Evolutionary conservation across 2,113 vertebrate species (phyloP), one percentile per base, ranked within the genome.

Genomic region (Myiopsitta monachus): DNA sequence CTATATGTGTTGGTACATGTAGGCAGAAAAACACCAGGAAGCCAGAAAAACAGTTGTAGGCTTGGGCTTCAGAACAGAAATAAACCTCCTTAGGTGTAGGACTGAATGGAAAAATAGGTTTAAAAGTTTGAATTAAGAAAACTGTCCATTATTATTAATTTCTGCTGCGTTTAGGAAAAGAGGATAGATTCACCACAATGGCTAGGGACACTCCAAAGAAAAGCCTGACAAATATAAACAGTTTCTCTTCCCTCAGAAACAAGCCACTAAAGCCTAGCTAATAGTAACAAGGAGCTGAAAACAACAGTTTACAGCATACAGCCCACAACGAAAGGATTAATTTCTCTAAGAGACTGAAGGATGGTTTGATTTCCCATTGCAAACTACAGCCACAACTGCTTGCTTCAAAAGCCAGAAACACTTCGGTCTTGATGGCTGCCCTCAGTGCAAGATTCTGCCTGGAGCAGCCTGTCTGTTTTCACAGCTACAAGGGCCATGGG

Each of bases 21-120:
- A 85, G 63, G 85, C 61, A 90, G 83, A 78, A 96, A 95, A 81
- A 5, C 88, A 83, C 46, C 61, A 92, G 92, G 83, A 96, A 90
- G 51, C 36, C 85, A 92, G 75, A 93, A 88, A 93, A 94, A 74
- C 79, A 94, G 36, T n/a, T 88, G 76, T 46, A 83, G 47, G 16
- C 16, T 74, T 81, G 80, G 67, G 72, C 55, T 74, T 36, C 33
- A 69, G 72, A 92, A 80, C 2, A 92, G 67, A 92, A 93, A 74
- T 18, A 88, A 64, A 88, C 17, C 31, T 96, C 85, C 83, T 78
- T 81, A 30, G 14, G 33, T 55, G 39, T 62, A 78, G 46, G 51
- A 83, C 19, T 78, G 33, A 81, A 88, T 17, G 11, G 46, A 30
- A 94, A 85, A 86, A 47, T 10, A 63, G 4, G 5, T 66, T 83